Percentiles rank a stretch among this genome's conserved stretches.
phyloP scores from a whole-genome alignment of 64 coral and sea anemone species.

The Stylophora pistillata region DNA sequence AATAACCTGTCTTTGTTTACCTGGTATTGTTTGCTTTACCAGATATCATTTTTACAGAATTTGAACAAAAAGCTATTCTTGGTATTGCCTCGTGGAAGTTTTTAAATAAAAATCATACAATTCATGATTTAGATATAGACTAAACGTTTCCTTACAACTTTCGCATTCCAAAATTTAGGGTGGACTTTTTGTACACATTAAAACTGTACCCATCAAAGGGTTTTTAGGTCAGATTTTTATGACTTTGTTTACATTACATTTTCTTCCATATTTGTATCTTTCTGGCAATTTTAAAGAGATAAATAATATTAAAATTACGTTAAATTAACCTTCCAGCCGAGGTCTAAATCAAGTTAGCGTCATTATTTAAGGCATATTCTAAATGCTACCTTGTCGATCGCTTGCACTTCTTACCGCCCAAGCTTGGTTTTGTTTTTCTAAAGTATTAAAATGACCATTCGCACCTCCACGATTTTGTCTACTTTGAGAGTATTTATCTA shows the following conservation, averaged over 20 bases:
- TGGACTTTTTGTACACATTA: background rate
- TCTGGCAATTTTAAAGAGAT: background rate
- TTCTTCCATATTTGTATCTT: background rate
- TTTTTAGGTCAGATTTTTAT: background rate
- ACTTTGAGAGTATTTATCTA: conserved; percentile 60
- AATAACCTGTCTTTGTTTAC: background rate
- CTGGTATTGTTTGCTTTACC: background rate
- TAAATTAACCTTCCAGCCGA: background rate
- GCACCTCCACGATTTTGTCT: background rate
- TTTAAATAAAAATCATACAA: background rate
- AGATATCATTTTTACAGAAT: background rate
- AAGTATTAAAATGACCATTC: conserved; percentile 19
- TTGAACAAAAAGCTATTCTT: background rate
- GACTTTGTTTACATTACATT: background rate
- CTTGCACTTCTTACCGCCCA: conserved; percentile 38
- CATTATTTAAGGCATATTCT: background rate
- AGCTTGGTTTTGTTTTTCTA: conserved; percentile 54
- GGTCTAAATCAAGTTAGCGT: background rate
- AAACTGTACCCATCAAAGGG: background rate
- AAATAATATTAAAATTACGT: conserved; percentile 2
- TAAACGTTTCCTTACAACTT: background rate
- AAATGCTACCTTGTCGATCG: conserved; percentile 4
- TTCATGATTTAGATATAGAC: background rate
- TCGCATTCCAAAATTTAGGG: background rate
- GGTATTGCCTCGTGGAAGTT: background rate